Evolutionary conservation across 2,888 invertebrate species (phyloP).

Genomic region (Andrena dorsata): DNA sequence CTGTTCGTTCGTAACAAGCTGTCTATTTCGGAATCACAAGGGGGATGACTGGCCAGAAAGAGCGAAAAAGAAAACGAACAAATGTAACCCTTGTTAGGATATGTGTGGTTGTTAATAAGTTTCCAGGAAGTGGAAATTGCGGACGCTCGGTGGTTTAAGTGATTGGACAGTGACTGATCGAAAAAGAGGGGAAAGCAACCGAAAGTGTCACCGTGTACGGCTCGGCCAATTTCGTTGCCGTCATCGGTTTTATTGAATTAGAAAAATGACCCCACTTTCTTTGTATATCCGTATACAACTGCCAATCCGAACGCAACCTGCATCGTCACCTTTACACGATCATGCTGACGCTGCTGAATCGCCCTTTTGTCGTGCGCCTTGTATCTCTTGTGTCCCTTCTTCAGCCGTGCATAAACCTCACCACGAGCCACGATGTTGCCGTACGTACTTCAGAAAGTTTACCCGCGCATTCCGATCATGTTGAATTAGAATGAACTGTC

Average conservation of each 20-base stretch:
- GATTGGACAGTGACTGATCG: slow-evolving; percentile 45
- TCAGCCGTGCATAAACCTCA: slow-evolving; percentile 61
- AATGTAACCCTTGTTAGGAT: slow-evolving; percentile 3
- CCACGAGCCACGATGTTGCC: slow-evolving; percentile 52
- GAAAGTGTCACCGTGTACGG: slow-evolving; percentile 17
- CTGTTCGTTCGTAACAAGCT: slow-evolving; percentile 1
- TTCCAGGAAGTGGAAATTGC: slow-evolving; percentile 7
- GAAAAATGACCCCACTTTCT: slow-evolving; percentile 59
- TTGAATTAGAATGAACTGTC: slow-evolving; percentile 48
- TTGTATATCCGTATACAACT: slow-evolving; percentile 44
- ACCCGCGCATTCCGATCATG: slow-evolving; percentile 48
- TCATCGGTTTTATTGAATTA: slow-evolving; percentile 66
- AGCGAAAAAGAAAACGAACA: background rate
- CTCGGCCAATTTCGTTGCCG: slow-evolving; percentile 53
- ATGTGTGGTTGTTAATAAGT: background rate
- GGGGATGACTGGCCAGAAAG: slow-evolving; percentile 29
- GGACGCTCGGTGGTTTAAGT: slow-evolving; percentile 14
- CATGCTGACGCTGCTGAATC: slow-evolving; percentile 71
- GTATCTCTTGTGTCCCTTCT: slow-evolving; percentile 47
- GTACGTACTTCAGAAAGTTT: slow-evolving; percentile 51
- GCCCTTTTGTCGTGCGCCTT: slow-evolving; percentile 38
- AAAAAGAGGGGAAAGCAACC: slow-evolving; percentile 15
- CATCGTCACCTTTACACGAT: slow-evolving; percentile 63
- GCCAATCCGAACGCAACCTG: slow-evolving; percentile 46
- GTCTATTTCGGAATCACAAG: background rate